Evolutionary conservation across 2,113 vertebrate genomes (phyloP).

Genomic region (Struthio camelus): DNA sequence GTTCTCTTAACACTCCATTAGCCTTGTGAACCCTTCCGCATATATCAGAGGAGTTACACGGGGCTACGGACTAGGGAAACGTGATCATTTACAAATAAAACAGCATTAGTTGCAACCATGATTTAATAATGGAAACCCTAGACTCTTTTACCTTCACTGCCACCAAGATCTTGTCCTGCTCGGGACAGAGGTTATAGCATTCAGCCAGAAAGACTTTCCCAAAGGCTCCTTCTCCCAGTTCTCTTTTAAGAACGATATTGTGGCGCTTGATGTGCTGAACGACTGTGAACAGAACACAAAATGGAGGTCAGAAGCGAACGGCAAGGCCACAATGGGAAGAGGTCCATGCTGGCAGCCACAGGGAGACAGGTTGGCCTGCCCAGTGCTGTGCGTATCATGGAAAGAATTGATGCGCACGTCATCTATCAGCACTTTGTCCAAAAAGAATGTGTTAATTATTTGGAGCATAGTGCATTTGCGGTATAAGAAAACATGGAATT

Average conservation of each 20-base stretch:
- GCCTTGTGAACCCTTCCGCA: neutral
- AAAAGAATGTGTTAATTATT: neutral
- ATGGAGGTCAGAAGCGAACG: slow-evolving; percentile 7
- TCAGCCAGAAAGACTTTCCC: slow-evolving; percentile 98
- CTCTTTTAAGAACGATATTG: slow-evolving; percentile 97
- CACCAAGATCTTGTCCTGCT: slow-evolving; percentile 97
- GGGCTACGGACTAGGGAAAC: neutral
- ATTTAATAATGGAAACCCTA: slow-evolving; percentile 43
- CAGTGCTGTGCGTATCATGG: neutral
- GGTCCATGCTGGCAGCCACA: neutral
- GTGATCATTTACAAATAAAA: slow-evolving; percentile 1
- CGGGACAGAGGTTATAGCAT: slow-evolving; percentile 94
- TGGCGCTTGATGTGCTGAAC: slow-evolving; percentile 99
- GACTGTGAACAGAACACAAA: slow-evolving; percentile 82
- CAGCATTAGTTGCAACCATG: neutral
- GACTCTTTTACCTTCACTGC: slow-evolving; percentile 92
- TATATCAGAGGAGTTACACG: neutral
- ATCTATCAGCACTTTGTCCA: neutral
- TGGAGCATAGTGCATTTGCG: neutral
- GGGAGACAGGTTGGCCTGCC: neutral
- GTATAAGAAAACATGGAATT: neutral
- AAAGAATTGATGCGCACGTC: neutral
- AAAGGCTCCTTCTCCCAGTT: slow-evolving; percentile 97
- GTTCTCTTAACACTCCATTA: slow-evolving; percentile 19
- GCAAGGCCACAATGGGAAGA: neutral